Percentiles rank a stretch among this genome's conserved stretches.
phyloP scores from a whole-genome alignment of 2,888 invertebrate species.

The Pachymerium ferrugineum region DNA sequence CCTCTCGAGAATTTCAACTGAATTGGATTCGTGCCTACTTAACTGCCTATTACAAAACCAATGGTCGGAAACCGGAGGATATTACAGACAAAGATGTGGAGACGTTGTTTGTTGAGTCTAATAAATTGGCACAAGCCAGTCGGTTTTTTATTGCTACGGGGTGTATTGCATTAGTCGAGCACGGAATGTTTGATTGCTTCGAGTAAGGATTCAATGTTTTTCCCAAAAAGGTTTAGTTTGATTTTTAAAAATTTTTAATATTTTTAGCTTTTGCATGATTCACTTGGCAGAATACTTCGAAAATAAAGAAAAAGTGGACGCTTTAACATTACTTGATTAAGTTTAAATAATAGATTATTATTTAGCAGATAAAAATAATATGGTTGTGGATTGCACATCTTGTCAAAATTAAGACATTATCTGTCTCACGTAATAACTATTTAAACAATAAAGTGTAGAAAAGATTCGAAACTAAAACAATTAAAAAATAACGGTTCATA shows the following conservation, averaged over 20 bases:
- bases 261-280: background rate
- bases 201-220: background rate
- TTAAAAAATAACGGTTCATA: too few relatives aligned
- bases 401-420: too few relatives aligned
- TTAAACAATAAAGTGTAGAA: too few relatives aligned
- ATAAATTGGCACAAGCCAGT: background rate
- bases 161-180: background rate
- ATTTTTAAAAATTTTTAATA: too few relatives aligned
- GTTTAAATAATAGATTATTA: background rate
- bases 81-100: background rate
- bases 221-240: background rate
- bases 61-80: background rate
- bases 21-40: slow-evolving; percentile 3
- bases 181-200: background rate
- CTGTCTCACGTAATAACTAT: too few relatives aligned
- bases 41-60: background rate
- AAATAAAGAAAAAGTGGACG: background rate
- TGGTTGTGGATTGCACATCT: too few relatives aligned
- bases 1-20: background rate
- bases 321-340: background rate
- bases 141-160: background rate
- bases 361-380: too few relatives aligned
- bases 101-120: background rate
- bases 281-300: background rate
- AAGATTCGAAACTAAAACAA: too few relatives aligned